These are phyloP conservation scores for Acrocephalus scirpaceus DNA, from an alignment of 2,797 vertebrate species.

Conservation along the genomic window DNA sequence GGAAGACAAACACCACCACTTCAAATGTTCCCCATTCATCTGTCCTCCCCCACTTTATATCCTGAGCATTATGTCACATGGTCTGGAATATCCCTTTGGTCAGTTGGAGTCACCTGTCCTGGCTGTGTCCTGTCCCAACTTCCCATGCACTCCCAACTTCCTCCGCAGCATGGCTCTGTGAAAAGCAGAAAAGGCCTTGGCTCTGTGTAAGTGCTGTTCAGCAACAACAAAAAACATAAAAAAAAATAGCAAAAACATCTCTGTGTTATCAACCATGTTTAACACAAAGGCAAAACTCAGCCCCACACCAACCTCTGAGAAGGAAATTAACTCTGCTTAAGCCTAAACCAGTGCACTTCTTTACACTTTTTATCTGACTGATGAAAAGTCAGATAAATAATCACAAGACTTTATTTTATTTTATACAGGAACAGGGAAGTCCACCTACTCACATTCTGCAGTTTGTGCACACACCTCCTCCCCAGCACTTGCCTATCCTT, in stretches of 20 bases:
- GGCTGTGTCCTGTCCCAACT: neutral
- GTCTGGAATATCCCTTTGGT: neutral
- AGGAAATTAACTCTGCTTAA: neutral
- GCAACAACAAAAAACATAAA: neutral
- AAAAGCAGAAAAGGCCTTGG: neutral
- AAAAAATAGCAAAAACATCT: neutral
- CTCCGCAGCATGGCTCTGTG: too few species aligned
- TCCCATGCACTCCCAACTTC: neutral
- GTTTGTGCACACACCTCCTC: neutral
- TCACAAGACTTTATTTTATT: neutral
- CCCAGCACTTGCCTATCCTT: neutral
- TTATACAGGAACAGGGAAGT: neutral
- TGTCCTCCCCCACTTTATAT: fast-evolving
- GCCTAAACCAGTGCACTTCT: neutral
- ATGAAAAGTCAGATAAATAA: neutral
- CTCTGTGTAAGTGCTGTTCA: neutral
- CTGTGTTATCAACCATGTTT: neutral
- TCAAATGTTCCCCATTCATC: neutral
- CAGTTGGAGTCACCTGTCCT: neutral
- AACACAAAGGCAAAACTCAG: neutral
- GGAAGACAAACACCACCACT: neutral
- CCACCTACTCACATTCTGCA: neutral
- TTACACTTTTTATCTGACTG: too few species aligned
- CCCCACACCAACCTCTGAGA: neutral
- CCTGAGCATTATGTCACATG: neutral